These are phyloP conservation scores for Bryconaethiops microstoma DNA, from an alignment of 2,797 vertebrate genomes.

Conservation along the genomic window DNA sequence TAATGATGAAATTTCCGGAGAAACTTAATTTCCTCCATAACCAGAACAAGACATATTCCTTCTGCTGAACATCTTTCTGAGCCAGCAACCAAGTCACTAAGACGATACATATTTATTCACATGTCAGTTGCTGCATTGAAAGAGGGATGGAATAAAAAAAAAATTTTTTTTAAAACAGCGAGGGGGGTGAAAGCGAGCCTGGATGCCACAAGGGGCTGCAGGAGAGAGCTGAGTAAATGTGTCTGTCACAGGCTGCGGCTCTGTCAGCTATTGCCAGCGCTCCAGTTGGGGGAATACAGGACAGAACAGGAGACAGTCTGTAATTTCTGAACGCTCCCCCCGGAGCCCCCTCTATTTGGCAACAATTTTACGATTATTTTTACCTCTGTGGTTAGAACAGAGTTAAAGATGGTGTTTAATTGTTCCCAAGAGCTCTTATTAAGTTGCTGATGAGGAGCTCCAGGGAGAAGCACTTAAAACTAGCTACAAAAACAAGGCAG, in stretches of 20 bases:
- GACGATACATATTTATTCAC: conserved; percentile 81
- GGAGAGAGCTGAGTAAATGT: conserved; percentile 76
- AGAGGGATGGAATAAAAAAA: conserved; percentile 47
- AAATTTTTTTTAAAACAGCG: too few relatives aligned
- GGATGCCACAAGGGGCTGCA: conserved; percentile 73
- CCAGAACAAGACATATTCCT: conserved; percentile 83
- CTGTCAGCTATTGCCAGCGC: conserved; percentile 71
- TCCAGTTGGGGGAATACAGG: conserved; percentile 74
- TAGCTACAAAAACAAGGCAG: conserved; percentile 83
- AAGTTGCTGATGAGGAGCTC: conserved; percentile 92
- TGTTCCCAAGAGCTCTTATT: conserved; percentile 90
- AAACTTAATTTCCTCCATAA: conserved; percentile 83
- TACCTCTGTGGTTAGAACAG: conserved; percentile 79
- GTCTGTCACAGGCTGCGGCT: conserved; percentile 71
- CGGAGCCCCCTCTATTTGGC: conserved; percentile 80
- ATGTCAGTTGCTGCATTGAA: conserved; percentile 73
- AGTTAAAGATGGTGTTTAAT: conserved; percentile 91
- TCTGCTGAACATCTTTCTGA: conserved; percentile 77
- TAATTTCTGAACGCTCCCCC: conserved; percentile 77
- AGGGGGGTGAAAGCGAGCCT: conserved; percentile 60
- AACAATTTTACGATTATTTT: conserved; percentile 80
- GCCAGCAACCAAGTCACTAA: conserved; percentile 80
- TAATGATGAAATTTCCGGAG: conserved; percentile 75
- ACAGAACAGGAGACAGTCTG: conserved; percentile 68
- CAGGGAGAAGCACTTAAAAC: conserved; percentile 88